These are phyloP conservation scores for Dicranocentrus wangi DNA, from an alignment of 2,888 invertebrate genomes.

Conservation along the genomic window DNA sequence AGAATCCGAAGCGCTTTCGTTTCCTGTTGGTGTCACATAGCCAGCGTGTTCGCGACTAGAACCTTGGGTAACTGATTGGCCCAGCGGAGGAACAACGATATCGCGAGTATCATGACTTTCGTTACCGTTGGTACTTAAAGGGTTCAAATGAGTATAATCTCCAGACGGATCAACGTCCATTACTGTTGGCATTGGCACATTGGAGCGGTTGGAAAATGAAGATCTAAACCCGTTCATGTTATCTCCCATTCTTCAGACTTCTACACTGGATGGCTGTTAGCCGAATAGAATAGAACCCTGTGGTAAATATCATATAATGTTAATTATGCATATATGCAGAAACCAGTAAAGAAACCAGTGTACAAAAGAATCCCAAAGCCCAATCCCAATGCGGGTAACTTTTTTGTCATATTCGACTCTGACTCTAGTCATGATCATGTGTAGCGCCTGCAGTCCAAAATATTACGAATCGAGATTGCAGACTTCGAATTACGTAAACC, in stretches of 20 bases:
- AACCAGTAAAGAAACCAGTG: too few species aligned
- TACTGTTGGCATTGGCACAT: neutral
- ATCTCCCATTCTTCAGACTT: neutral
- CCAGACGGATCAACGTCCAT: neutral
- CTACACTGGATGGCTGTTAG: too few species aligned
- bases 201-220: neutral
- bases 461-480: too few species aligned
- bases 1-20: neutral
- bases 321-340: too few species aligned
- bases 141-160: neutral
- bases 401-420: too few species aligned
- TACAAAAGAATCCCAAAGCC: neutral
- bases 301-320: too few species aligned
- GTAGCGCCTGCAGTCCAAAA: too few species aligned
- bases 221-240: neutral
- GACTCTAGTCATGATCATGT: too few species aligned
- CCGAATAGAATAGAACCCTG: too few species aligned
- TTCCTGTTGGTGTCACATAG: too few species aligned
- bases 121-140: neutral
- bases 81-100: constrained; percentile 1
- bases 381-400: too few species aligned
- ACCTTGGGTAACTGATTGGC: neutral
- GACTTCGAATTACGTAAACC: too few species aligned
- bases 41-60: neutral
- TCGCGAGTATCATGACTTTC: neutral